Conservation (phyloP, 2,797 vertebrate genomes). For the Coracias cyanogaster region DNA sequence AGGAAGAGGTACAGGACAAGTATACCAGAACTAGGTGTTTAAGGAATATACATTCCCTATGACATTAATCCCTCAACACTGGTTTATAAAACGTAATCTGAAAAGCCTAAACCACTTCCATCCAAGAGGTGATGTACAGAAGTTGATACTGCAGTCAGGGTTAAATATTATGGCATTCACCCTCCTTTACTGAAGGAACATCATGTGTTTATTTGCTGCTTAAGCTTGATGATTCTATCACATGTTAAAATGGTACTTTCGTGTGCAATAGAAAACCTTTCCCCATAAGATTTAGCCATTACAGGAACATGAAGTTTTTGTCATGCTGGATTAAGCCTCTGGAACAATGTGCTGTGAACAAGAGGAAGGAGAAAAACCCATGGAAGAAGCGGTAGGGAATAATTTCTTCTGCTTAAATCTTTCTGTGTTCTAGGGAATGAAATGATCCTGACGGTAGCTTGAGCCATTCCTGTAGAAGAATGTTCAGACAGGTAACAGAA, state of each 20-base stretch:
- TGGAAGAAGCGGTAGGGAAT: background rate
- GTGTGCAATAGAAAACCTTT: background rate
- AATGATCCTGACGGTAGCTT: background rate
- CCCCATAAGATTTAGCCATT: background rate
- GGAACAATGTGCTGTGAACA: background rate
- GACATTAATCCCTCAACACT: background rate
- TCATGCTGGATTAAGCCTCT: background rate
- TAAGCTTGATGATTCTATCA: background rate
- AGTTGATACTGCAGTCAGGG: background rate
- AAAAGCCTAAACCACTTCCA: background rate
- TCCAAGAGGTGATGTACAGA: background rate
- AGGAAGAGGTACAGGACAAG: background rate
- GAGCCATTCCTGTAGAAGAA: background rate
- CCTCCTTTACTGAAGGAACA: background rate
- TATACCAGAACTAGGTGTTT: background rate
- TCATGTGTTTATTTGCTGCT: background rate
- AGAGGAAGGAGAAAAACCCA: background rate
- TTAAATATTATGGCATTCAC: background rate
- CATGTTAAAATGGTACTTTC: background rate
- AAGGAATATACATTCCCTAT: background rate
- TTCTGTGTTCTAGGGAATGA: background rate
- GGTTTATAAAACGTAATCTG: background rate
- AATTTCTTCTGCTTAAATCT: background rate
- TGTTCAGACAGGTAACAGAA: background rate
- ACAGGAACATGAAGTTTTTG: background rate